These are phyloP conservation scores for Noctua janthina DNA, from an alignment of 2,888 invertebrate genomes.

Conservation along the genomic window DNA sequence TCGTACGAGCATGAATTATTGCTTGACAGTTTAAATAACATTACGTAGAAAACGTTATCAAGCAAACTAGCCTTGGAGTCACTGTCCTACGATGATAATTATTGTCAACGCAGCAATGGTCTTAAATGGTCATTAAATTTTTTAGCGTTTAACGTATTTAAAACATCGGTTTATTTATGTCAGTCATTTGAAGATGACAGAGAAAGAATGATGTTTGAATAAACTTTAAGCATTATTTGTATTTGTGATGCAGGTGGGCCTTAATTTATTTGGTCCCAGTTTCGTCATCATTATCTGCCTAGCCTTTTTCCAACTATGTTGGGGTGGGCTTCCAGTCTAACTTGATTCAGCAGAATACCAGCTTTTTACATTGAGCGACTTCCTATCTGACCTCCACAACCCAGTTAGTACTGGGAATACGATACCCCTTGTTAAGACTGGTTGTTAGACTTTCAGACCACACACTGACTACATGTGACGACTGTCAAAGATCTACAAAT, in stretches of 20 bases:
- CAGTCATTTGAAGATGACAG: neutral
- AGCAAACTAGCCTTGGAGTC: neutral
- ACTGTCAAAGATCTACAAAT: too few species aligned
- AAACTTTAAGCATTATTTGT: neutral
- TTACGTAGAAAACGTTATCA: neutral
- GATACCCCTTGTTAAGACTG: too few species aligned
- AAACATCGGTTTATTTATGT: neutral
- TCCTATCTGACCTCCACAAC: too few species aligned
- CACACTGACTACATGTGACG: too few species aligned
- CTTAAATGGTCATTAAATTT: too few species aligned
- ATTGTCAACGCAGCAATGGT: neutral
- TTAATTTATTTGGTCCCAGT: neutral
- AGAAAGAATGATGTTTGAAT: neutral
- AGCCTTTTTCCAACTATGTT: too few species aligned
- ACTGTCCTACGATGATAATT: neutral
- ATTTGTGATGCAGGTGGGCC: neutral
- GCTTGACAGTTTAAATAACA: neutral
- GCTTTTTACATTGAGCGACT: too few species aligned
- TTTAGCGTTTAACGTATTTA: neutral
- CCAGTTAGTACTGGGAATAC: too few species aligned
- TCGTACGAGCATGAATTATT: neutral
- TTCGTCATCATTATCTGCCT: too few species aligned
- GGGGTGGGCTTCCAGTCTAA: too few species aligned
- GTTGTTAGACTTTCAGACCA: too few species aligned
- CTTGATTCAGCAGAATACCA: too few species aligned